Percentiles rank a stretch among this genome's conserved stretches.
Conservation (phyloP, 1,140 invertebrate species). For the Helicoverpa zea region DNA sequence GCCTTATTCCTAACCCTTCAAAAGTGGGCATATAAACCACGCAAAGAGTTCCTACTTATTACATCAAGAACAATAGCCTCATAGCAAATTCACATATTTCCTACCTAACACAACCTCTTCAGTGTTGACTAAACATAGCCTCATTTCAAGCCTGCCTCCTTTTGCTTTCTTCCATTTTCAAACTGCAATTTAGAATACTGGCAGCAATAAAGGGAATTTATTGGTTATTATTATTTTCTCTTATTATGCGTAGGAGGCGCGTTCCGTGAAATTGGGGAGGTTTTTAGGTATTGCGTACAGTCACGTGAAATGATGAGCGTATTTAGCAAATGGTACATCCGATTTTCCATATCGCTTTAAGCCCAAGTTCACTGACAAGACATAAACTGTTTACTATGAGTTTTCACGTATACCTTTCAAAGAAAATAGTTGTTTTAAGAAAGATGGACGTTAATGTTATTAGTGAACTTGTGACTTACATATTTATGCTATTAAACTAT, state of each 20-base stretch:
- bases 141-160: conserved; percentile 21
- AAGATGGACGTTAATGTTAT: no score
- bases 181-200: conserved; percentile 39
- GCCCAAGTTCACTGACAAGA: no score
- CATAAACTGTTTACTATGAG: no score
- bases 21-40: no score
- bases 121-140: conserved; percentile 33
- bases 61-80: conserved; percentile 34
- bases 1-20: no score
- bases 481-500: no score
- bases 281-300: neutral
- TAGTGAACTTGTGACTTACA: no score
- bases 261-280: neutral
- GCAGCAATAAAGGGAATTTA: conserved; percentile 39
- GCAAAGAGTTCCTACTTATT: no score
- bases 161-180: conserved; percentile 35
- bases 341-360: no score
- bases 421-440: no score
- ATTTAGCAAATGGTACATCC: neutral
- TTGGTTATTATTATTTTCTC: conserved; percentile 34
- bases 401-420: no score
- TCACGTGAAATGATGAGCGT: neutral
- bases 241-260: neutral
- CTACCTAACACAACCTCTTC: neutral
- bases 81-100: conserved; percentile 45